Conservation (phyloP, 2,113 vertebrate species). For the Corythornis madagascariensis region DNA sequence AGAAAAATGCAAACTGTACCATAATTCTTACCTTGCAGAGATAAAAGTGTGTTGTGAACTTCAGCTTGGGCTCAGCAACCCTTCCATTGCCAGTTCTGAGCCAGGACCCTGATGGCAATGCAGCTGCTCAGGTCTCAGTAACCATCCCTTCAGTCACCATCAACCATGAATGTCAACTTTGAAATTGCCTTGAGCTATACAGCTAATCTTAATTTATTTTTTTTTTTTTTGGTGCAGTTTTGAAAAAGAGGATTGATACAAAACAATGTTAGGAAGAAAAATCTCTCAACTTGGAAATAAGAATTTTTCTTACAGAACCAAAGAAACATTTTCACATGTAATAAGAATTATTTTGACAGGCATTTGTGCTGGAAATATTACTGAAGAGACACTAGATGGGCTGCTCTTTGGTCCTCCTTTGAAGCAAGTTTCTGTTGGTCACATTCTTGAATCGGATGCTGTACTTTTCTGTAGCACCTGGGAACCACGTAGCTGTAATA, state of each 20-base stretch:
- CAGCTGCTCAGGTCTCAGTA: slow-evolving; percentile 41
- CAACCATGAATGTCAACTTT: slow-evolving; percentile 8
- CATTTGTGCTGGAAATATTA: not conserved
- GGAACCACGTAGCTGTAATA: not conserved
- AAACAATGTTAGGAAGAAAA: slow-evolving; percentile 17
- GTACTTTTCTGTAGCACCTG: not conserved
- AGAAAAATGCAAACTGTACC: not conserved
- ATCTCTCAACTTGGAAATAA: not conserved
- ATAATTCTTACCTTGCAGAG: not conserved
- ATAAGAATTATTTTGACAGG: slow-evolving; percentile 39
- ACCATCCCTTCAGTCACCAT: slow-evolving; percentile 34
- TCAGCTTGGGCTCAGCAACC: slow-evolving; percentile 6
- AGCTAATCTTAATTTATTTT: not conserved
- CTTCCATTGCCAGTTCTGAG: slow-evolving; percentile 4
- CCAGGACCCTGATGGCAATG: slow-evolving; percentile 23
- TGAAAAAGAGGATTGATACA: not conserved
- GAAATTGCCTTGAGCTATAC: slow-evolving; percentile 13
- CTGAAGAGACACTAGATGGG: not conserved
- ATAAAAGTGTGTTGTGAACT: slow-evolving; percentile 26
- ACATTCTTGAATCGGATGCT: not conserved
- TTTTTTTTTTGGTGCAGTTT: not conserved
- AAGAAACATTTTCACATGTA: not conserved
- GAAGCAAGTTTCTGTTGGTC: not conserved
- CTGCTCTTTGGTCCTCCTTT: not conserved
- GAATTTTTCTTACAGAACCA: not conserved